Conservation (phyloP, 1,140 invertebrate genomes). For the Ips typographus region DNA sequence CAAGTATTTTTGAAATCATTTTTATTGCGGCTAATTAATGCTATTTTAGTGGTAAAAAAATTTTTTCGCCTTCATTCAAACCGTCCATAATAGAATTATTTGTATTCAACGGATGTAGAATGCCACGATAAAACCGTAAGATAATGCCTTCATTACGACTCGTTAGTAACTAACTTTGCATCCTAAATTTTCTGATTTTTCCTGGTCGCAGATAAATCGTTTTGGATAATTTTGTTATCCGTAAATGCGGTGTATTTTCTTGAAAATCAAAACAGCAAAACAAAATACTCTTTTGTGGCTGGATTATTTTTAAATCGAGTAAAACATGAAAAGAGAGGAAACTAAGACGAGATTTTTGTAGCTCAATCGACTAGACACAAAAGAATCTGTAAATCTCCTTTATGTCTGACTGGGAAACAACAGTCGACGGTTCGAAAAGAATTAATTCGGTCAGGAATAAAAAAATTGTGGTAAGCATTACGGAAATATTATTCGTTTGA, state of each 20-base stretch:
- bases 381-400: not conserved
- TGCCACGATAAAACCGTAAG: not conserved
- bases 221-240: no score
- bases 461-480: not conserved
- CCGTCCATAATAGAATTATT: constrained; percentile 1
- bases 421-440: not conserved
- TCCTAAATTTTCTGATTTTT: not conserved
- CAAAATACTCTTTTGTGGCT: no score
- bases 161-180: constrained; percentile 3
- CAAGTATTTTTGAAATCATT: no score
- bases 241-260: no score
- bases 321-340: no score
- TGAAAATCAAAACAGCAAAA: no score
- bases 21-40: no score
- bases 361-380: not conserved
- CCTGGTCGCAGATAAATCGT: not conserved
- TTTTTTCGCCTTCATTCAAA: not conserved
- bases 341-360: not conserved
- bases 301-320: no score
- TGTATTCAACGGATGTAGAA: constrained; percentile 1
- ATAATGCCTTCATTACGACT: constrained; percentile 2
- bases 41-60: no score
- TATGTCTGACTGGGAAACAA: not conserved
- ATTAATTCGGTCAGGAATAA: not conserved
- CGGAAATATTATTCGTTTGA: no score